Evolutionary conservation across 1,140 invertebrate species (phyloP), one percentile per base, ranked within the genome.

Genomic region (Lithobius niger): DNA sequence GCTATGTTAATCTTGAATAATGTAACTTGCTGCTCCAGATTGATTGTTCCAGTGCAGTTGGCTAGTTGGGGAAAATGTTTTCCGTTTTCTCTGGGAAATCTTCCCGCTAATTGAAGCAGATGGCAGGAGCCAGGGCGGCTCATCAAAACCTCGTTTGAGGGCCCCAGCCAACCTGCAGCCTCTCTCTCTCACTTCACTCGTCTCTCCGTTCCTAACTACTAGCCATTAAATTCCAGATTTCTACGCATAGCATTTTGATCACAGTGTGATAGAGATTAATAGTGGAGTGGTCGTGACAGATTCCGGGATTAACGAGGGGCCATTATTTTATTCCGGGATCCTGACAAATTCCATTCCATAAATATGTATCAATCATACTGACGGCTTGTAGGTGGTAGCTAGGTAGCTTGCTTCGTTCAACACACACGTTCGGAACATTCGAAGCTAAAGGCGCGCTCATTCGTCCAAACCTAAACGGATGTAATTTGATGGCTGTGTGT

Each of bases 71-170:
- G n/a, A n/a, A 36, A 36, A 36, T 45, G 43, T 45, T 45, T 45
- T 4, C 43, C 4, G 18, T 45, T 4, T 45, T 45, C 18, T 45
- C 43, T 4, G 43, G 19, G 43, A 19, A 19, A 6, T 21, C 22
- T 45, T 21, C 13, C 13, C 48, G 48, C 21, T 50, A 50, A 50
- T 50, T 50, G 48, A 50, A 27, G 48, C 48, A 50, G 48, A 50
- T 50, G 48, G 48, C 48, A 50, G 48, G 16, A 27, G 27, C 24
- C 48, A 27, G 48, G 48, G 48, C 4, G 48, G 24, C 48, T 50
- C 48, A 50, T 50, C 48, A 50, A 50, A 50, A 50, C 48, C 48
- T 50, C 48, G 48, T 50, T 50, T 50, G 24, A 26, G 48, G 24
- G 24, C 3, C 48, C 10, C 24, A 22, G 3, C 13, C 10, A 50